Evolutionary conservation across 2,113 vertebrate species (phyloP), one percentile per base, ranked within the genome.

Genomic region (Oreamnos americanus): DNA sequence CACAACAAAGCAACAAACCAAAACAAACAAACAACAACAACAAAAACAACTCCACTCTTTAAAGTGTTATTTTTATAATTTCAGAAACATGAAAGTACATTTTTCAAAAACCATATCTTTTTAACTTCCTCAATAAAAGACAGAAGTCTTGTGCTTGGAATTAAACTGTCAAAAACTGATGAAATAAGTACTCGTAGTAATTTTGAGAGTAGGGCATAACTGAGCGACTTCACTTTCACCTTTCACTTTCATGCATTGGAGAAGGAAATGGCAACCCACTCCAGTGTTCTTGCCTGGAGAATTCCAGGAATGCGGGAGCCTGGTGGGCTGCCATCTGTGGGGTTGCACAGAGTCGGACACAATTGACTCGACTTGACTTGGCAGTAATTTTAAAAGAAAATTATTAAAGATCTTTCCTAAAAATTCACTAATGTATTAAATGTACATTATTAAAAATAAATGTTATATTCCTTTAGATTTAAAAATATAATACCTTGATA

Each of bases 321-420:
- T 49, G 47, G 11, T 49, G 47, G 47, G 47, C 47, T 49, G 47
- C 47, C 47, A 3, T 49, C 47, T 49, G 12, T 49, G 47, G 12
- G 47, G 47, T 49, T 12, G 12, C 47, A 49, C 12, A 49, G 47
- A 49, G 47, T 49, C 12, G 1, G 47, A 49, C 47, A 49, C 2
- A 12, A 49, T 12, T 49, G 47, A 49, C 47, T 0, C 47, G 12
- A 13, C 47, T 49, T 49, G 12, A 49, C 47, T 49, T 49, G 47
- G 47, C 47, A 83, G 78, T 90, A 45, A 71, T 97, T 97, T 96
- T 45, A 62, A 81, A 91, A 76, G 85, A 94, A 96, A 93, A 92
- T 67, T 33, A 91, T 93, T 83, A 96, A 84, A 62, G 58, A 36
- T 90, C 91, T 97, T 60, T 76, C 33, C 62, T 76, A 76, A 96